A percentile compares a stretch with the other conserved stretches of the same genome.
Evolutionary conservation across 2,888 invertebrate species (phyloP).

Genomic region (Pachliopta kotzebuea): DNA sequence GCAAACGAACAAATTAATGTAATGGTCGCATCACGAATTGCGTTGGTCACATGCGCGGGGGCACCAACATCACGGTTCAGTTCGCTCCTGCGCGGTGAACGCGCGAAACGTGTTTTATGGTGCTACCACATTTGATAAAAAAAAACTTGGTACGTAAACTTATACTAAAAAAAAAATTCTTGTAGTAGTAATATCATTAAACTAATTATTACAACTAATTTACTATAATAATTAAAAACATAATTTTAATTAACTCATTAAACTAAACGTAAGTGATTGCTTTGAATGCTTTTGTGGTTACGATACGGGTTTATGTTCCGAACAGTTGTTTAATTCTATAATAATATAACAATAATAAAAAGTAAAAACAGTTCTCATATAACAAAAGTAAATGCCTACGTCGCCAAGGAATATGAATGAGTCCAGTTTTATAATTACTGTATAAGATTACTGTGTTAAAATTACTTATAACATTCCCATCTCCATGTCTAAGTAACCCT

Average conservation of each 20-base stretch:
- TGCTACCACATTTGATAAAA: constrained; percentile 32
- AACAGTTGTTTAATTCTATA: constrained; percentile 19
- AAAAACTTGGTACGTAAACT: constrained; percentile 57
- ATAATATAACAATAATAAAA: constrained; percentile 18
- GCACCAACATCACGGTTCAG: constrained; percentile 62
- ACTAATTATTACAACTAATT: not conserved
- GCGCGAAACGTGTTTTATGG: constrained; percentile 57
- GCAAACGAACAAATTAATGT: constrained; percentile 43
- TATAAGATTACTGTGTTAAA: not conserved
- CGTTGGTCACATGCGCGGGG: constrained; percentile 63
- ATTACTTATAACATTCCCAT: not conserved
- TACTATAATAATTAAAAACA: not conserved
- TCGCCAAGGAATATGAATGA: not conserved
- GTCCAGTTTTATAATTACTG: not conserved
- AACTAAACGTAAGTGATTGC: constrained; percentile 20
- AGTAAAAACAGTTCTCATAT: constrained; percentile 5
- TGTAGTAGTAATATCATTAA: not conserved
- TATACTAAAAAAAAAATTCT: constrained; percentile 24
- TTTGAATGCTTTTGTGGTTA: constrained; percentile 24
- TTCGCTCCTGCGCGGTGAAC: constrained; percentile 60
- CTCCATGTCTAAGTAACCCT: not conserved
- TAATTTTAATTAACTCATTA: constrained; percentile 2
- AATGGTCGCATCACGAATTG: constrained; percentile 60
- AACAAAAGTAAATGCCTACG: not conserved
- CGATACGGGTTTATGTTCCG: constrained; percentile 10